Evolutionary conservation across 2,797 vertebrate species (phyloP).

Genomic region (Alauda arvensis): DNA sequence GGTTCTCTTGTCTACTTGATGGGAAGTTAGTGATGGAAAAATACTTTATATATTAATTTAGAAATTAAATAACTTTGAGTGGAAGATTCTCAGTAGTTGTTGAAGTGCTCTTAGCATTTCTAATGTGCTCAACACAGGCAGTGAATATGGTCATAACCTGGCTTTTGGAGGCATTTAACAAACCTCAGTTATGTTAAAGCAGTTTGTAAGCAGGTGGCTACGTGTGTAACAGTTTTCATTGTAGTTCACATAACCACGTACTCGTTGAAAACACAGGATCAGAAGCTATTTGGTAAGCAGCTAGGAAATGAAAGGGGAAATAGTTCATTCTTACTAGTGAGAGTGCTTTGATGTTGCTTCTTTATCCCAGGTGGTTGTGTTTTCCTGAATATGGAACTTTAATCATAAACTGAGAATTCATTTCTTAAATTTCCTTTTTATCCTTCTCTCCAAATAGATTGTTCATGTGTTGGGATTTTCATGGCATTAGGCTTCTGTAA

Average conservation of each 20-base stretch:
- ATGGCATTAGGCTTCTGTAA: not conserved
- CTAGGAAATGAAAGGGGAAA: not conserved
- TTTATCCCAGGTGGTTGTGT: not conserved
- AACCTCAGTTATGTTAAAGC: fast-evolving
- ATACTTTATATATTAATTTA: not conserved
- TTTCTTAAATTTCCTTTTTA: not conserved
- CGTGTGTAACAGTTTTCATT: fast-evolving
- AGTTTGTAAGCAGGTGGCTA: not conserved
- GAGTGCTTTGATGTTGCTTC: not conserved
- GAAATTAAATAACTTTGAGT: not conserved
- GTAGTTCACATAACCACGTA: fast-evolving
- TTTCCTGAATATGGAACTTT: not conserved
- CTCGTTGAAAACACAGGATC: not conserved
- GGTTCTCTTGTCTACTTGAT: not conserved
- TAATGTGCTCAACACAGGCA: fast-evolving
- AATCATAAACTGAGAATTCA: not conserved
- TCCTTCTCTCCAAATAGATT: not conserved
- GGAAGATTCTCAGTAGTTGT: not conserved
- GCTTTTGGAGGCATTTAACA: not conserved
- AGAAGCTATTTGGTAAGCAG: not conserved
- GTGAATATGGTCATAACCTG: not conserved
- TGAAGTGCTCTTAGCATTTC: not conserved
- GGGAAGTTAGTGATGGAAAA: not conserved
- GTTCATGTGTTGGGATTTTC: not conserved
- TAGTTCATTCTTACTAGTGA: not conserved